phyloP scores from a whole-genome alignment of 1,140 invertebrate species.

The Seison nebaliae region DNA sequence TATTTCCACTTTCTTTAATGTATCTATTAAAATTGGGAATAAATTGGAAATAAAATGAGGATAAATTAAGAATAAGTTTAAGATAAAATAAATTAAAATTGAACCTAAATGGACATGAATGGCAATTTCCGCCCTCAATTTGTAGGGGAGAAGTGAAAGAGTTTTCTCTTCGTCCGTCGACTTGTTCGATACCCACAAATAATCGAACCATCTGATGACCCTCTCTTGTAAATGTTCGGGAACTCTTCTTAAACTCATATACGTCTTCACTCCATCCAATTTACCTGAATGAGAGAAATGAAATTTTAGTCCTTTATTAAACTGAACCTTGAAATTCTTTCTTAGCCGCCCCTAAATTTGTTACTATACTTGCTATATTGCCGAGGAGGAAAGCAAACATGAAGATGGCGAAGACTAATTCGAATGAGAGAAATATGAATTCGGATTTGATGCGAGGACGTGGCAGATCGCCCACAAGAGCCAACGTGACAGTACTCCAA shows the following conservation, averaged over 20 bases:
- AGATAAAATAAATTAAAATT: too few species aligned
- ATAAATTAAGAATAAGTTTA: too few species aligned
- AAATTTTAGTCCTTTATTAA: background rate
- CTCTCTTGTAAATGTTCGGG: slow-evolving; percentile 78
- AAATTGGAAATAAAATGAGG: too few species aligned
- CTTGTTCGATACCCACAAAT: slow-evolving; percentile 80
- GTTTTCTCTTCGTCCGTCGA: slow-evolving; percentile 74
- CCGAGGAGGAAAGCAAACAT: slow-evolving; percentile 28
- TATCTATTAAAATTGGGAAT: too few species aligned
- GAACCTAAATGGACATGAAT: slow-evolving; percentile 92
- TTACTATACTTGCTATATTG: slow-evolving; percentile 28
- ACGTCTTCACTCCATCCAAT: slow-evolving; percentile 85
- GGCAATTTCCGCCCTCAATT: slow-evolving; percentile 87
- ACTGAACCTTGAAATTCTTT: slow-evolving; percentile 29
- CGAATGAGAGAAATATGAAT: slow-evolving; percentile 24
- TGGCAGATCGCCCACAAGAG: slow-evolving; percentile 46
- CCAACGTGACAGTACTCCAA: slow-evolving; percentile 78
- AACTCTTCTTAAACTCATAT: slow-evolving; percentile 79
- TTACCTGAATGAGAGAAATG: slow-evolving; percentile 55
- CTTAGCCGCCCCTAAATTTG: slow-evolving; percentile 24
- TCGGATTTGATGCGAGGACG: slow-evolving; percentile 47
- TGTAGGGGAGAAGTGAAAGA: slow-evolving; percentile 38
- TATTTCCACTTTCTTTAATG: slow-evolving; percentile 67
- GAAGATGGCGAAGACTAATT: slow-evolving; percentile 24
- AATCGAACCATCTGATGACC: slow-evolving; percentile 51